Evolutionary conservation across 2,888 invertebrate species (phyloP), one percentile per base, ranked within the genome.

Genomic region (Acrobasis consociella): DNA sequence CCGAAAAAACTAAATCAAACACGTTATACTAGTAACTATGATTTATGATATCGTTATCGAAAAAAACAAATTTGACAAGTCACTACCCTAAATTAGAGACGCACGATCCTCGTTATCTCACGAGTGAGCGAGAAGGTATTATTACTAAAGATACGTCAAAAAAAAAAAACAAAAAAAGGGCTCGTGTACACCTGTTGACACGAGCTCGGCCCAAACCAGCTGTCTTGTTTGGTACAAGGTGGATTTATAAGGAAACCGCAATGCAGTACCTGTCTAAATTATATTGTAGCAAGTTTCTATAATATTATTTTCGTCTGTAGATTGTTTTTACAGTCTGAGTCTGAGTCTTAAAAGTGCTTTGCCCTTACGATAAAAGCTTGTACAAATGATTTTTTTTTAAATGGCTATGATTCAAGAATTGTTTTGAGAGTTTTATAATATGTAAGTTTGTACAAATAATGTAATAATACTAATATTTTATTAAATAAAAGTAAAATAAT

Each of bases 131-230:
- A 73, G 79, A 77, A 56, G 68, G 70, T 50, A 67, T 69, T 62
- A 15, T 52, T 42, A 64, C 46, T 60, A 15, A 49, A 8, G 37
- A 59, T 59, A 38, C 31, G n/a, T 9, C 2, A 50, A 50, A 37
- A 37, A 49, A 46, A 37, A 72, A 74, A 74, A 5, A 22, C 2
- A 22, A 74, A 72, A 65, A 63, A 61, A 68, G 70, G 81, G 76
- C 86, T 77, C 82, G 85, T 80, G 83, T 78, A 78, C 87, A 87
- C 87, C 87, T 87, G 87, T 83, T 81, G 75, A 69, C 31, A 31
- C 68, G 69, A 68, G 69, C 69, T 69, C 68, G 66, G 70, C 72
- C 52, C 46, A 46, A 46, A 55, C 49, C 87, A 87, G 81, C 87
- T 88, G 87, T 75, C 75, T 72, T 74, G 78, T 80, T 82, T 78